Evolutionary conservation across 2,888 invertebrate genomes (phyloP), one percentile per base, ranked within the genome.

Genomic region (Sminthurinus aureus): DNA sequence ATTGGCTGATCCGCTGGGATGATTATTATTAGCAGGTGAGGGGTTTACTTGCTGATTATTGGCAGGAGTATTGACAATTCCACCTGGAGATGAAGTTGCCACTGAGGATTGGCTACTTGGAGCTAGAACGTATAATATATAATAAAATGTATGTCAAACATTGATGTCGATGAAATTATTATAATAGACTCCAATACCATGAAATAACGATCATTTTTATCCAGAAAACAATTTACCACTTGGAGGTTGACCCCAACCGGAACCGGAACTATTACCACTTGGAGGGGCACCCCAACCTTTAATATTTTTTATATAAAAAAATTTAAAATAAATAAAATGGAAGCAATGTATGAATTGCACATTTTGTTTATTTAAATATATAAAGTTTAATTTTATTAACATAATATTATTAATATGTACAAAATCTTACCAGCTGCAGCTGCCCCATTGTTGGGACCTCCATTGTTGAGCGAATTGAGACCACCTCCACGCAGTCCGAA

Each of bases 401-500:
- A 38, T 38, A 38, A 38, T 38, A 38, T 4, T n/a, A n/a, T n/a
- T n/a, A 38, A 38, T 38, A 38, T 38, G n/a, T 38, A 38, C 3
- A 38, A 38, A 38, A 4, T 38, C 6, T 38, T 38, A 38, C 94
- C 77, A 95, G 94, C 85, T 94, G 38, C 38, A 38, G 38, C 38
- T 93, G 88, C 95, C 95, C 95, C 95, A 95, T 87, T 94, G 95
- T 84, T 94, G 93, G 84, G 94, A 93, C 38, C 38, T 81, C 91
- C 91, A 87, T 92, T 93, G 90, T 94, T 95, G 89, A 95, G 92
- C 74, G 95, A 95, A 91, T 94, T 95, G 91, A 96, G 96, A 84
- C 95, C 95, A 79, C 96, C 96, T 82, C 95, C 95, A 86, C 93
- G 92, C 85, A 96, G 92, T 87, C 94, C 92, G 89, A 95, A 91